These are phyloP conservation scores for Volucella bombylans DNA, from an alignment of 2,888 invertebrate genomes.

Conservation along the genomic window DNA sequence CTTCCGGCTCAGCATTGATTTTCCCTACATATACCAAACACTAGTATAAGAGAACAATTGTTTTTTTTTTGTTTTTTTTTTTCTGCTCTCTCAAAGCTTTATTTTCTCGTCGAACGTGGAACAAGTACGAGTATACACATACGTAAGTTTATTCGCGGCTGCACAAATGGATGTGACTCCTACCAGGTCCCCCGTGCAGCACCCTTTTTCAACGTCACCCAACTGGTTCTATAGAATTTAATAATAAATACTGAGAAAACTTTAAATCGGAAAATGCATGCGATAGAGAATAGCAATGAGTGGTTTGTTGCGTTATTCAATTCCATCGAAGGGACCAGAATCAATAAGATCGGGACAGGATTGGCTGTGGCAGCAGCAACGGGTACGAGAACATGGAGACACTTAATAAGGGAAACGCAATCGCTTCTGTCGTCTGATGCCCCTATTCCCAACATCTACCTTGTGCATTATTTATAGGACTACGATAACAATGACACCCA, in stretches of 20 bases:
- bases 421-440: not conserved
- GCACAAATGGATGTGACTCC: too few species aligned
- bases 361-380: too few species aligned
- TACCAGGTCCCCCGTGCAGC: not conserved
- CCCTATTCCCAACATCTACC: not conserved
- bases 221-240: conserved; percentile 34
- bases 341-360: conserved; percentile 29
- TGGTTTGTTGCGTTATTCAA: conserved; percentile 11
- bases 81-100: conserved; percentile 7
- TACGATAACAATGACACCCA: not conserved
- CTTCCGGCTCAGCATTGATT: conserved; percentile 71
- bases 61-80: conserved; percentile 12
- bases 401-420: conserved; percentile 50
- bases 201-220: not conserved
- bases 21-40: conserved; percentile 41
- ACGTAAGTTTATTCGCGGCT: too few species aligned
- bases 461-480: conserved; percentile 13
- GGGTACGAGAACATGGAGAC: not conserved
- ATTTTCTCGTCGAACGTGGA: not conserved
- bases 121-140: too few species aligned
- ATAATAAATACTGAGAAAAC: conserved; percentile 23
- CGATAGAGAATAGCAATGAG: conserved; percentile 24
- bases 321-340: conserved; percentile 28
- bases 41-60: conserved; percentile 29
- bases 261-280: conserved; percentile 26